A percentile compares a stretch with the other conserved stretches of the same genome.
These are phyloP conservation scores for Stegostoma tigrinum DNA, from an alignment of 2,113 vertebrate genomes.

Conservation along the genomic window DNA sequence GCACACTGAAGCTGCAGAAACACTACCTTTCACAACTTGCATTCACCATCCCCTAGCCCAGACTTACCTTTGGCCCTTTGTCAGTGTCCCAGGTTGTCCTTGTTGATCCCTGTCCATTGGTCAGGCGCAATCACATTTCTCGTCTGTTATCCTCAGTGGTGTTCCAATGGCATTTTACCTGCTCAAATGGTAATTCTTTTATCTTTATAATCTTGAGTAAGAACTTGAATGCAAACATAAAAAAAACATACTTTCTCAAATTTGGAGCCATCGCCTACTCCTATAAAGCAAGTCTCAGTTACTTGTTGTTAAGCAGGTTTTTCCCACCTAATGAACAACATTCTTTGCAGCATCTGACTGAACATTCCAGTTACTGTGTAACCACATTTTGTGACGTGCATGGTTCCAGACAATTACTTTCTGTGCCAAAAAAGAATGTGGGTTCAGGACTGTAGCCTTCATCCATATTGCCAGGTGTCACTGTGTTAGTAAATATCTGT, in stretches of 20 bases:
- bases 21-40: no score
- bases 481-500: not conserved
- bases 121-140: not conserved
- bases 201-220: not conserved
- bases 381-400: not conserved
- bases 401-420: not conserved
- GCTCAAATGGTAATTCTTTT: not conserved
- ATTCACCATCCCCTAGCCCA: no score
- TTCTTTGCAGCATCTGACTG: not conserved
- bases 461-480: not conserved
- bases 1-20: not conserved
- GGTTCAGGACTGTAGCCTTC: not conserved
- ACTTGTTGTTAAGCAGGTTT: not conserved
- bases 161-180: not conserved
- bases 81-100: not conserved
- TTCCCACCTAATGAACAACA: not conserved
- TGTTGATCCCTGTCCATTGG: no score
- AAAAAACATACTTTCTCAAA: not conserved
- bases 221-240: not conserved
- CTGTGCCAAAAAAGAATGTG: not conserved
- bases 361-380: not conserved
- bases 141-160: not conserved
- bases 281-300: not conserved
- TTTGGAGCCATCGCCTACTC: not conserved
- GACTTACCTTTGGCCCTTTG: not conserved